Conservation (phyloP, 2,797 vertebrate species). For the Chelidonichthys spinosus region DNA sequence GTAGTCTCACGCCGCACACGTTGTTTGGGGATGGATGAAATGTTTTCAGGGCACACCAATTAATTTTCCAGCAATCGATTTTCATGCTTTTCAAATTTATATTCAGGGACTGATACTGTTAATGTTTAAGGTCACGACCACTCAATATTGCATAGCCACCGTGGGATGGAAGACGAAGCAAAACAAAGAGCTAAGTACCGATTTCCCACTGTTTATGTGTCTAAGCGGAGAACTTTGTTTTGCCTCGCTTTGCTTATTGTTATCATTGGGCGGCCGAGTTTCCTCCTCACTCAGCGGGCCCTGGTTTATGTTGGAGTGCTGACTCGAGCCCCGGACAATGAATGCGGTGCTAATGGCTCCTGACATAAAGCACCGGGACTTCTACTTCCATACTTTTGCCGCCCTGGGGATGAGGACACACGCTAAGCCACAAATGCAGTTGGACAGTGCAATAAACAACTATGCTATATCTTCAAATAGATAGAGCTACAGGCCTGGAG, state of each 20-base stretch:
- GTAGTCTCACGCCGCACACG: conserved; percentile 1
- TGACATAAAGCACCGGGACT: conserved; percentile 56
- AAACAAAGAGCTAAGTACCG: conserved; percentile 11
- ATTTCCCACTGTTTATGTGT: conserved; percentile 22
- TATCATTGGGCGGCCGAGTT: conserved; percentile 33
- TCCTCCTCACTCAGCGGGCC: conserved; percentile 19
- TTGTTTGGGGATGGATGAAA: background rate
- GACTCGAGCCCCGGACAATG: conserved; percentile 36
- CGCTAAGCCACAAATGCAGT: conserved; percentile 40
- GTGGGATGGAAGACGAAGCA: conserved; percentile 11
- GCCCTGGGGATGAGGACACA: conserved; percentile 26
- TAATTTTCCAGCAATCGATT: background rate
- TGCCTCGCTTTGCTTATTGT: conserved; percentile 23
- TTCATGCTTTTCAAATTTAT: background rate
- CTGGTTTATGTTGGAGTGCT: conserved; percentile 31
- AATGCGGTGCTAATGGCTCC: conserved; percentile 52
- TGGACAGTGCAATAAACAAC: conserved; percentile 45
- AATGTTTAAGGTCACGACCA: background rate
- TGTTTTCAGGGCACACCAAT: background rate
- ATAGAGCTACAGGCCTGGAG: conserved; percentile 33
- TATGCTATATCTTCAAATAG: conserved; percentile 41
- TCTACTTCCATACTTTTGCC: conserved; percentile 31
- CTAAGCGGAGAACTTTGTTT: conserved; percentile 3
- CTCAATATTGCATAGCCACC: background rate
- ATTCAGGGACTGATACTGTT: background rate